Conservation (phyloP, 2,888 invertebrate genomes). For the Timandra comae region DNA sequence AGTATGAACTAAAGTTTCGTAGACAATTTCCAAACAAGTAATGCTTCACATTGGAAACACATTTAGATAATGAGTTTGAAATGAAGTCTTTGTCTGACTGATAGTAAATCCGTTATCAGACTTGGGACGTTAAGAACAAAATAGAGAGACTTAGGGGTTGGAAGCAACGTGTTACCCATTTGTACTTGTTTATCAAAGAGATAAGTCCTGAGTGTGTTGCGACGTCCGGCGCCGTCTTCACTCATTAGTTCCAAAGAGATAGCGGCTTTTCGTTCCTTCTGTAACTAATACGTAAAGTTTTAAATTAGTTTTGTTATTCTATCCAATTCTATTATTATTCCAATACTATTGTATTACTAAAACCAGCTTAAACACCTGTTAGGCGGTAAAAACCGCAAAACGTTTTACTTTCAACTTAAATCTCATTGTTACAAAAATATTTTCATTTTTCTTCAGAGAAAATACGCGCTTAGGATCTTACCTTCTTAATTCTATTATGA, state of each 20-base stretch:
- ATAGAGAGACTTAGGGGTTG: slow-evolving; percentile 53
- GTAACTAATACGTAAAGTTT: too few species aligned
- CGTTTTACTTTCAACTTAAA: slow-evolving; percentile 12
- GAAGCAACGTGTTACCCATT: slow-evolving; percentile 62
- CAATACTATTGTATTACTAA: slow-evolving; percentile 31
- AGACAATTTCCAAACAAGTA: too few species aligned
- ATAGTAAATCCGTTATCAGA: slow-evolving; percentile 55
- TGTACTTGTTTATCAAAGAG: slow-evolving; percentile 69
- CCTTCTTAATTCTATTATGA: slow-evolving; percentile 34
- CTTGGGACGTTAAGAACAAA: slow-evolving; percentile 60
- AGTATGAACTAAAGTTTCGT: too few species aligned
- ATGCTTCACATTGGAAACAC: slow-evolving; percentile 39
- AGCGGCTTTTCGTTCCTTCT: slow-evolving; percentile 48
- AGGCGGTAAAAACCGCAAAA: slow-evolving; percentile 8
- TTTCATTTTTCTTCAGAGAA: slow-evolving; percentile 24
- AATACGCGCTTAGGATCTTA: slow-evolving; percentile 28
- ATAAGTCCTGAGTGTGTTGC: slow-evolving; percentile 56
- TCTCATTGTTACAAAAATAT: slow-evolving; percentile 19
- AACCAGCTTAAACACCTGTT: slow-evolving; percentile 20
- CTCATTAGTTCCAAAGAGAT: slow-evolving; percentile 64
- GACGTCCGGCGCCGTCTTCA: slow-evolving; percentile 46
- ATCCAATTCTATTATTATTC: slow-evolving; percentile 50
- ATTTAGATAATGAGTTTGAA: slow-evolving; percentile 51
- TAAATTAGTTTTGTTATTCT: slow-evolving; percentile 65
- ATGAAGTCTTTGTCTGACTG: slow-evolving; percentile 45